Percentiles rank a stretch among this genome's conserved stretches.
Conservation (phyloP, 1,140 invertebrate genomes). For the Drosophila setifemur region DNA sequence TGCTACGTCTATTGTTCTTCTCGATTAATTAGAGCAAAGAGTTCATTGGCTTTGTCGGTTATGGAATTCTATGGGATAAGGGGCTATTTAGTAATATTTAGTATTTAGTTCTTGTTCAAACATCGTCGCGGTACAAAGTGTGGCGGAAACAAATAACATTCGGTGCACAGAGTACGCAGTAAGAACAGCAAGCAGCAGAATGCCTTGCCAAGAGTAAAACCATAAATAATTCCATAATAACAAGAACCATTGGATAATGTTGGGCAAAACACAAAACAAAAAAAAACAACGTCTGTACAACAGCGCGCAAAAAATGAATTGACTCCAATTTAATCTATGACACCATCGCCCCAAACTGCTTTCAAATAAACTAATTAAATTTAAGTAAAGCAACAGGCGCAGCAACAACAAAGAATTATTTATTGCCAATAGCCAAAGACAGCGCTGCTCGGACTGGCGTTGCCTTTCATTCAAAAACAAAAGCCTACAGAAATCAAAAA, state of each 20-base stretch:
- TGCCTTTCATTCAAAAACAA: constrained; percentile 73
- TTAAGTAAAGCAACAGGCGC: constrained; percentile 62
- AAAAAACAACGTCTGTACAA: too few species aligned
- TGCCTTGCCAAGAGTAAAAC: neutral
- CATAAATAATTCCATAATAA: constrained; percentile 4
- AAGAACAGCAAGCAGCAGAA: neutral
- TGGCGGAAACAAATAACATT: neutral
- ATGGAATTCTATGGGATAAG: too few species aligned
- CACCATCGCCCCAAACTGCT: constrained; percentile 76
- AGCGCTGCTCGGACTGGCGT: constrained; percentile 5
- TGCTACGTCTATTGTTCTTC: constrained; percentile 43
- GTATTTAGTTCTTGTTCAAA: neutral
- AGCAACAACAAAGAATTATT: constrained; percentile 70
- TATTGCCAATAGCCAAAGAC: constrained; percentile 66
- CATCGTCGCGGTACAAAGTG: neutral
- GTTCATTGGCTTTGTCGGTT: constrained; percentile 4
- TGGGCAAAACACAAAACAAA: constrained; percentile 1
- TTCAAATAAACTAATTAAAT: constrained; percentile 80
- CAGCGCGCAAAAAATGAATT: constrained; percentile 73
- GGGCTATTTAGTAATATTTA: too few species aligned
- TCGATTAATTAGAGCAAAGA: constrained; percentile 53
- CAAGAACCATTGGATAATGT: constrained; percentile 14
- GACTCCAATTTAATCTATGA: constrained; percentile 75
- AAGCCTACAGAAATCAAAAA: constrained; percentile 21
- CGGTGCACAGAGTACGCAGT: too few species aligned